phyloP scores from a whole-genome alignment of 2,113 vertebrate species.

The Hippotragus niger region DNA sequence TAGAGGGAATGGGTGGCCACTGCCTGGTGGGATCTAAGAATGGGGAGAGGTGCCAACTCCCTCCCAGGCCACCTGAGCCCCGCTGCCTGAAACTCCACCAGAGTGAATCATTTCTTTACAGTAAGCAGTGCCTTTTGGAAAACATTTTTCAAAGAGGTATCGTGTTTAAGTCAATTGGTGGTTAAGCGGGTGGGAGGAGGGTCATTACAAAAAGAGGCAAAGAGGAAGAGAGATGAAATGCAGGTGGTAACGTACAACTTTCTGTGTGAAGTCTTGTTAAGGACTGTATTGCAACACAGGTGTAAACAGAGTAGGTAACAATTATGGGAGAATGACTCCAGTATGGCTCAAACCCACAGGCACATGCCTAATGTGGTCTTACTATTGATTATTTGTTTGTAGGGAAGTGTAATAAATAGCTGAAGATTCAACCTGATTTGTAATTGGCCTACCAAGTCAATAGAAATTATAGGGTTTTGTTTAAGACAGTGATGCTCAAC shows the following conservation, averaged over 20 bases:
- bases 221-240: not conserved
- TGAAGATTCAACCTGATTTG: not conserved
- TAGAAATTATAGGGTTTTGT: not conserved
- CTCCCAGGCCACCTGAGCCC: not conserved
- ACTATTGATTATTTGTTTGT: slow-evolving; percentile 36
- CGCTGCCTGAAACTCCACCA: not conserved
- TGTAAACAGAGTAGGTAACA: not conserved
- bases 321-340: not conserved
- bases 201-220: not conserved
- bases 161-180: not conserved
- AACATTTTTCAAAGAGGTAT: not conserved
- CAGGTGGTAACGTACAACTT: not conserved
- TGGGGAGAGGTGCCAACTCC: not conserved
- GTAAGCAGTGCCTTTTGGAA: not conserved
- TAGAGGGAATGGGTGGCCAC: not conserved
- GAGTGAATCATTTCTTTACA: not conserved
- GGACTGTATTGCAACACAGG: not conserved
- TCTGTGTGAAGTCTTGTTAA: not conserved
- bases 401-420: slow-evolving; percentile 37
- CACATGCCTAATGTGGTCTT: not conserved
- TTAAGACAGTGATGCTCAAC: not conserved
- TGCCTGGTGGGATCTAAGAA: not conserved
- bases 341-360: not conserved
- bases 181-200: not conserved
- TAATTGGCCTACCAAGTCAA: slow-evolving; percentile 12